These are phyloP conservation scores for Mesoligia furuncula DNA, from an alignment of 2,888 invertebrate genomes.

Conservation along the genomic window DNA sequence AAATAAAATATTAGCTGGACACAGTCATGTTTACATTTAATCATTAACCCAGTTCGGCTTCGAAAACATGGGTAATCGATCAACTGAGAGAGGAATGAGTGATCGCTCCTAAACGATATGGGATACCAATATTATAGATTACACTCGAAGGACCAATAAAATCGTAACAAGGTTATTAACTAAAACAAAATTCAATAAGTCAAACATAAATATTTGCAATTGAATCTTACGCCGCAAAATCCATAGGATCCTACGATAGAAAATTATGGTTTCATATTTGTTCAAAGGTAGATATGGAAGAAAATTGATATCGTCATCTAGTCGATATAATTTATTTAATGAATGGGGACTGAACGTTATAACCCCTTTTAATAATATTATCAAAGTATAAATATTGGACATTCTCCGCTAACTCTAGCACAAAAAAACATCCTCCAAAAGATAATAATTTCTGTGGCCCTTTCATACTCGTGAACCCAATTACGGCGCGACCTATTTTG, in stretches of 20 bases:
- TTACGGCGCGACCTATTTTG: slow-evolving; percentile 29
- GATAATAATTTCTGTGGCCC: slow-evolving; percentile 26
- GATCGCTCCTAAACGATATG: slow-evolving; percentile 18
- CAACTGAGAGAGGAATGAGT: slow-evolving; percentile 32
- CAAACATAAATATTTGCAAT: not conserved
- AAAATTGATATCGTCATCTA: not conserved
- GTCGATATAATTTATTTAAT: not conserved
- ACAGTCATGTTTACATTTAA: slow-evolving; percentile 27
- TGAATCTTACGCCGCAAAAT: not conserved
- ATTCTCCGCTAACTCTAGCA: not conserved
- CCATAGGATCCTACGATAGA: not conserved
- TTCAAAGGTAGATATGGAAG: not conserved
- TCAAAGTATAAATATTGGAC: not conserved
- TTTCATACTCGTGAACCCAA: slow-evolving; percentile 30
- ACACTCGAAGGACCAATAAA: not conserved
- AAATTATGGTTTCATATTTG: not conserved
- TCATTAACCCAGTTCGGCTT: slow-evolving; percentile 30
- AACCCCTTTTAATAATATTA: not conserved
- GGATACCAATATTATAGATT: not conserved
- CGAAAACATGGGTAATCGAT: slow-evolving; percentile 42
- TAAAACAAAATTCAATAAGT: not conserved
- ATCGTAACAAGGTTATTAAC: not conserved
- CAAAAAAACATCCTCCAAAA: not conserved
- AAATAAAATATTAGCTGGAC: slow-evolving; percentile 23
- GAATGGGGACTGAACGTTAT: no score